These are phyloP conservation scores for Mythimna pallens DNA, from an alignment of 2,888 invertebrate species.

Conservation along the genomic window DNA sequence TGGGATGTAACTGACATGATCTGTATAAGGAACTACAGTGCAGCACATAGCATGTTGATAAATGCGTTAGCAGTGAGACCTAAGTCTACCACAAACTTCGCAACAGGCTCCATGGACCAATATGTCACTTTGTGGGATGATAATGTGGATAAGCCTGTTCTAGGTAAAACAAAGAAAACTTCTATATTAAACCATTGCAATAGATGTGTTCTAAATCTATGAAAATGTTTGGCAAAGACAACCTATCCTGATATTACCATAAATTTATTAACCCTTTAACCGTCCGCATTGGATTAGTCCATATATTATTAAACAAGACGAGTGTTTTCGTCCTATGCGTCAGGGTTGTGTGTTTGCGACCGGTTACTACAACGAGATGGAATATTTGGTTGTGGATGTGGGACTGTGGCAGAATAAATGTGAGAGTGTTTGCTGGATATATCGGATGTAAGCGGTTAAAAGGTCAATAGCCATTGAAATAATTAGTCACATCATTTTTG, in stretches of 20 bases:
- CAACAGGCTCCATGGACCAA: conserved; percentile 90
- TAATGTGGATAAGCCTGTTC: conserved; percentile 76
- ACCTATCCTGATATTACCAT: not conserved
- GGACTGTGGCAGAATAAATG: too few relatives aligned
- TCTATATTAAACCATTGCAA: not conserved
- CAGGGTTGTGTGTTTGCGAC: too few relatives aligned
- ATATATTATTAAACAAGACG: too few relatives aligned
- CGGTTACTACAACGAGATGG: too few relatives aligned
- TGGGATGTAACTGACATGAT: conserved; percentile 88
- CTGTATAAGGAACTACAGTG: conserved; percentile 83
- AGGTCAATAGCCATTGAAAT: not conserved
- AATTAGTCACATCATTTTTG: not conserved
- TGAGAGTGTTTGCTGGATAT: too few relatives aligned
- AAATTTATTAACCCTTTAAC: not conserved
- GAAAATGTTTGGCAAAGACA: not conserved
- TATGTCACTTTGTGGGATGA: conserved; percentile 90
- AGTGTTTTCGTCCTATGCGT: too few relatives aligned
- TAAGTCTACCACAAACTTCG: conserved; percentile 84
- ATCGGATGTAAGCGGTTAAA: too few relatives aligned
- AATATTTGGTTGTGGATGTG: too few relatives aligned
- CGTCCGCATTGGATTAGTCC: too few relatives aligned
- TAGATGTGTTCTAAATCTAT: not conserved
- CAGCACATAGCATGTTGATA: conserved; percentile 87
- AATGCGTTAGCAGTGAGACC: conserved; percentile 87
- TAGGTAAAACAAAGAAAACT: conserved; percentile 71